A percentile compares a stretch with the other conserved stretches of the same genome.
Conservation (phyloP, 2,797 vertebrate species). For the Falco berigora region DNA sequence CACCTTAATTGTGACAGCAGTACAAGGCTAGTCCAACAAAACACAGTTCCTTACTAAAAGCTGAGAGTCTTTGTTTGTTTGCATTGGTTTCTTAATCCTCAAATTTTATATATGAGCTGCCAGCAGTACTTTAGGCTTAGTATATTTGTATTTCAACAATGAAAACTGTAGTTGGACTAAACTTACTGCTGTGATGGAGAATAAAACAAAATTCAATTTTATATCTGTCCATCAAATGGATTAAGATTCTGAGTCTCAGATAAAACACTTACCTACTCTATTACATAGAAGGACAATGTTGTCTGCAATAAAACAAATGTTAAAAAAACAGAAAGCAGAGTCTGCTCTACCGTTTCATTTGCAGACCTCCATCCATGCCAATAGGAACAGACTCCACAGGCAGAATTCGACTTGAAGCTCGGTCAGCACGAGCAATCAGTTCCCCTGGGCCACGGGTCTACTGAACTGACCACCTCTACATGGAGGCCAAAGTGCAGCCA, state of each 20-base stretch:
- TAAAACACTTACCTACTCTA: background rate
- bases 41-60: background rate
- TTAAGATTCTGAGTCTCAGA: background rate
- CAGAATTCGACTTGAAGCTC: background rate
- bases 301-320: background rate
- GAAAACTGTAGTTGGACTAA: background rate
- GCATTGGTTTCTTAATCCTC: background rate
- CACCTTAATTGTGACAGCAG: background rate
- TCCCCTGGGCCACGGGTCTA: background rate
- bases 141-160: background rate
- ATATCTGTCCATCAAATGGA: background rate
- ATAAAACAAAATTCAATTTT: background rate
- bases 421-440: rapidly evolving
- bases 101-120: background rate
- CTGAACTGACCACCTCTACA: background rate
- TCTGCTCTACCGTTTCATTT: background rate
- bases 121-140: background rate
- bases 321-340: background rate
- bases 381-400: background rate
- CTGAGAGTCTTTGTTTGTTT: background rate
- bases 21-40: background rate
- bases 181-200: background rate
- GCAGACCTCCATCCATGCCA: background rate
- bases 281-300: background rate
- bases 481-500: background rate